A percentile compares a stretch with the other conserved stretches of the same genome.
phyloP scores from a whole-genome alignment of 2,888 invertebrate genomes.

The Dasypogon diadema region DNA sequence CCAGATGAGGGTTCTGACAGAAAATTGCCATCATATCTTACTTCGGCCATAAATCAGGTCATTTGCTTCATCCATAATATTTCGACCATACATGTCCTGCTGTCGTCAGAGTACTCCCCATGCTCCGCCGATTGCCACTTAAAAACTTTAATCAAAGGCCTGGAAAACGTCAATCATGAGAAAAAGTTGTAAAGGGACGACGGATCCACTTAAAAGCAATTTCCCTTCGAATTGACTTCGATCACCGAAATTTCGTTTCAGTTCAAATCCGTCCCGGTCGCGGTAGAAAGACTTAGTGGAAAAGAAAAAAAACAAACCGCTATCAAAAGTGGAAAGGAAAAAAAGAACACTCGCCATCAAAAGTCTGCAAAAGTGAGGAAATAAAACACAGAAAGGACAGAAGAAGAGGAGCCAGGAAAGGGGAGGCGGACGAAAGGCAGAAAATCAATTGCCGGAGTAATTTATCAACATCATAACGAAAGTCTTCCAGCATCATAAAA shows the following conservation, averaged over 20 bases:
- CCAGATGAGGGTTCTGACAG: not conserved
- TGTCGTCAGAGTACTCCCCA: not conserved
- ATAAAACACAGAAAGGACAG: not conserved
- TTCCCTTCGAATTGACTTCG: constrained; percentile 7
- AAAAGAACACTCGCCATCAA: constrained; percentile 22
- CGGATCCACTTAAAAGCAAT: constrained; percentile 4
- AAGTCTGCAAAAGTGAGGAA: not conserved
- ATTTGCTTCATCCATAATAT: not conserved
- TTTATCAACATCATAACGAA: constrained; percentile 49
- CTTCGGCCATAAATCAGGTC: not conserved
- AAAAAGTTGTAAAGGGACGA: not conserved
- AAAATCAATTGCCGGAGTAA: constrained; percentile 37
- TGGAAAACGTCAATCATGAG: not conserved
- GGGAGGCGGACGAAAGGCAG: not conserved
- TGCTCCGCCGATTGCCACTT: constrained; percentile 8
- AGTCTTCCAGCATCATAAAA: constrained; percentile 47
- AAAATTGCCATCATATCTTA: not conserved
- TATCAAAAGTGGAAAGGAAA: not conserved
- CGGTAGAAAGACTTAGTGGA: too few relatives aligned
- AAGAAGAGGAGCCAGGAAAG: not conserved
- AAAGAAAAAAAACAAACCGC: too few relatives aligned
- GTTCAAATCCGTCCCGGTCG: too few relatives aligned
- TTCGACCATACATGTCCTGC: too few relatives aligned
- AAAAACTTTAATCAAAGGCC: not conserved
- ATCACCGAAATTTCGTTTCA: not conserved